Conservation (phyloP, 1,140 invertebrate genomes). For the Bombus pascuorum region DNA sequence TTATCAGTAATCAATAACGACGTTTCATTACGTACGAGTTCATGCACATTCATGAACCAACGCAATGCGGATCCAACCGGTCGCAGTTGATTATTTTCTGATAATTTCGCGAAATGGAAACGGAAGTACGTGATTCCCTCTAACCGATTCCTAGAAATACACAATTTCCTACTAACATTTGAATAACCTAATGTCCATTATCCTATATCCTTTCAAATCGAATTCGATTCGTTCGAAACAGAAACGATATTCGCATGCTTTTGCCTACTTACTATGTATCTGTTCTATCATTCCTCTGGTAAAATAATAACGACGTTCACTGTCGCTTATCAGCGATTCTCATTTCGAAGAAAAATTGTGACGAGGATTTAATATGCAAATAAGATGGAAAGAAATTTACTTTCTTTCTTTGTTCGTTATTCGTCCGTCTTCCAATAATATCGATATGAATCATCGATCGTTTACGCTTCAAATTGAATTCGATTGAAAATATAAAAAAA, state of each 20-base stretch:
- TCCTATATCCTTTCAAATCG: no score
- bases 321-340: not conserved
- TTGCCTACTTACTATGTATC: no score
- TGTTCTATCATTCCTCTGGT: not conserved
- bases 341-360: not conserved
- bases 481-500: not conserved
- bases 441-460: not conserved
- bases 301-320: not conserved
- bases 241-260: no score
- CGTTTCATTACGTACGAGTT: constrained; percentile 27
- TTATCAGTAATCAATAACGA: constrained; percentile 40
- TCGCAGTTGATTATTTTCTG: constrained; percentile 32
- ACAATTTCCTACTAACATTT: no score
- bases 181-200: no score
- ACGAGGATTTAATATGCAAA: not conserved
- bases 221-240: no score
- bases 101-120: constrained; percentile 1
- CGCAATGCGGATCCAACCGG: constrained; percentile 3
- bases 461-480: not conserved
- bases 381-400: not conserved
- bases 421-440: no score
- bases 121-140: not conserved
- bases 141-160: not conserved
- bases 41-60: not conserved
- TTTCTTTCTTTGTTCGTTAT: no score